Conservation (phyloP, 2,888 invertebrate species). For the Empis stercorea region DNA sequence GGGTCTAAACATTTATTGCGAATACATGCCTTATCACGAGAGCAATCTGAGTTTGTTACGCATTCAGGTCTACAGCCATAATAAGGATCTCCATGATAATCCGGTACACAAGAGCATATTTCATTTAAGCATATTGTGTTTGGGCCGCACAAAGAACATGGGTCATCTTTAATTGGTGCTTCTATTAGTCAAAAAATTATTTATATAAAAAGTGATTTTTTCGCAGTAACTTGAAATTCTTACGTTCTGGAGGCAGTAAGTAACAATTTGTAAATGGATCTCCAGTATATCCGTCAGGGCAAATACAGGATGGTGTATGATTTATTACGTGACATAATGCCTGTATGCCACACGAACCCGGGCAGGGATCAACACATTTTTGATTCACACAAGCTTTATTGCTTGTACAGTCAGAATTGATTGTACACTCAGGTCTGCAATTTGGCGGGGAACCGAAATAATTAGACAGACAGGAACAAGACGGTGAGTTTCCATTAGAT, state of each 20-base stretch:
- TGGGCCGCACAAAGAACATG: constrained; percentile 60
- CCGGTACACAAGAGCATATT: constrained; percentile 51
- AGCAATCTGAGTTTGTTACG: constrained; percentile 53
- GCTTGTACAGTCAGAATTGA: constrained; percentile 56
- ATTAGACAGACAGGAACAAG: constrained; percentile 55
- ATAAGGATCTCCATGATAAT: constrained; percentile 58
- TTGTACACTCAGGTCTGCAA: constrained; percentile 65
- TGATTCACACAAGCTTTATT: constrained; percentile 60
- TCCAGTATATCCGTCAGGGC: constrained; percentile 46
- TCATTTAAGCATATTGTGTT: constrained; percentile 56
- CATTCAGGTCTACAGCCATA: constrained; percentile 58
- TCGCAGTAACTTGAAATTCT: neutral
- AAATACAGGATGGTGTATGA: constrained; percentile 57
- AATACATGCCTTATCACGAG: constrained; percentile 52
- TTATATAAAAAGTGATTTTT: too few species aligned
- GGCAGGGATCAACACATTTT: constrained; percentile 57
- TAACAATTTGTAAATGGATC: constrained; percentile 48
- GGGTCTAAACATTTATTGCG: constrained; percentile 59
- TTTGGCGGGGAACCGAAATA: constrained; percentile 60
- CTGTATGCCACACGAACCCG: constrained; percentile 48
- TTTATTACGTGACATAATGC: constrained; percentile 52
- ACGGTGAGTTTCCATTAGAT: constrained; percentile 39
- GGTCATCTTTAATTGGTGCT: constrained; percentile 35
- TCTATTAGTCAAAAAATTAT: constrained; percentile 11
- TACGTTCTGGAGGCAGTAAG: constrained; percentile 29